Percentiles rank a stretch among this genome's conserved stretches.
Conservation (phyloP, 2,888 invertebrate species). For the Cephonodes hylas region DNA sequence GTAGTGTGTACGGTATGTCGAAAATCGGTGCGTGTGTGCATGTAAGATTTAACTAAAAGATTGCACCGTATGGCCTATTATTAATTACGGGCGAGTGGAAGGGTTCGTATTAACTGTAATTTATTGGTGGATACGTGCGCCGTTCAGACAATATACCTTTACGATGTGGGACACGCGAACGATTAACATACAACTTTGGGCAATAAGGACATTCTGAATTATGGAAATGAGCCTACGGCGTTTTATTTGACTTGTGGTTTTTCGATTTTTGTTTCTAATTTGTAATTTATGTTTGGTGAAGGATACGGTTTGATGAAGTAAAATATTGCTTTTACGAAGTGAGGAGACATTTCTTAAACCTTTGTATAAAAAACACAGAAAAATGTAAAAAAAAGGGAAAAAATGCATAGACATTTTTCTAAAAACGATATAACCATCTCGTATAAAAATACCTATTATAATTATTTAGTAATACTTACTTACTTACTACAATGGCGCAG, state of each 20-base stretch:
- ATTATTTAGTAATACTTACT: no score
- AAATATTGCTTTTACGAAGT: no score
- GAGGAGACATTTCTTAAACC: no score
- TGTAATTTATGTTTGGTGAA: no score
- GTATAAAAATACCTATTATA: no score
- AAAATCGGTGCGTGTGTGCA: conserved; percentile 34
- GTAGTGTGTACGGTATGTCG: conserved; percentile 14
- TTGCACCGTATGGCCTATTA: conserved; percentile 66
- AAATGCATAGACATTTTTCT: no score
- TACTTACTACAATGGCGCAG: no score
- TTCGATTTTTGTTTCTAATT: background rate
- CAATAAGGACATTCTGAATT: conserved; percentile 1
- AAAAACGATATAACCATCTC: no score
- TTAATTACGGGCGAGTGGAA: conserved; percentile 71
- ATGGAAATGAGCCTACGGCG: background rate
- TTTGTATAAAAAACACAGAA: no score
- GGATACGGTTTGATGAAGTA: no score
- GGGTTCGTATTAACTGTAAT: conserved; percentile 74
- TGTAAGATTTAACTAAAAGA: conserved; percentile 51
- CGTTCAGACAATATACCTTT: conserved; percentile 71
- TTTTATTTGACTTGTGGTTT: background rate
- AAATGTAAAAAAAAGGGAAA: no score
- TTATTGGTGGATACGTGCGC: conserved; percentile 70
- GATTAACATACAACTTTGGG: background rate
- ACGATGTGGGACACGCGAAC: conserved; percentile 63